Evolutionary conservation across 64 coral and sea anemone species (phyloP), one percentile per base, ranked within the genome.

Genomic region (Astreopora myriophthalma): DNA sequence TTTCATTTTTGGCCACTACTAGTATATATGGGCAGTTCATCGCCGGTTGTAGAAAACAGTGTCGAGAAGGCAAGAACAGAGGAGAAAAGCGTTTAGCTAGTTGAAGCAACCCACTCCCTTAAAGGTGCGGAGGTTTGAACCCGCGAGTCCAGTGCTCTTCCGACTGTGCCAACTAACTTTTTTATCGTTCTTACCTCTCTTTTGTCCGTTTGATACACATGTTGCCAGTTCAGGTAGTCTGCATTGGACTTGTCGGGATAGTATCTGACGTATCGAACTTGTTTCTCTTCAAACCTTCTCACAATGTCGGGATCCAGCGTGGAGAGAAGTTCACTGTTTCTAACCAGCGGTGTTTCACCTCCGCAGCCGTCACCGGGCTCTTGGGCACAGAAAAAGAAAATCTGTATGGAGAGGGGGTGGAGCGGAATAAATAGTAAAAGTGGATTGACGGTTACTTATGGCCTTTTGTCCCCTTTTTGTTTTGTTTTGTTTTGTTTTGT

Each of bases 291-390:
- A 58, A 95, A 74, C 48, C 71, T 95, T 46, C 52, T 34, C 4
- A 91, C 68, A 42, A 95, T 19, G 10, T 94, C 39, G 3, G 79
- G 71, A 39, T 94, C 87, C 44, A 94, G 68, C 10, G 19, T 40
- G 32, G 34, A 20, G 25, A 87, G 30, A 26, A 95, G 66, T 52
- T 95, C 81, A 51, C 77, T 48, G 27, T 81, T 95, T 65, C 69
- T 81, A 16, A 79, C 40, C 2, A 95, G 25, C 17, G 77, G 32
- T 20, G 88, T 95, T 44, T 89, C 86, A 7, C 93, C 93, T 24
- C 93, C 93, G 36, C 93, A 95, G 29, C 81, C 93, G 52, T 90
- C 88, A 23, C 80, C 89, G 31, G 93, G 80, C 76, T 89, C 87
- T 68, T 75, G 51, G 28, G 91, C 13, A 29, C 93, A 95, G 44